These are phyloP conservation scores for Salticus scenicus DNA, from an alignment of 2,888 invertebrate species.

Conservation along the genomic window DNA sequence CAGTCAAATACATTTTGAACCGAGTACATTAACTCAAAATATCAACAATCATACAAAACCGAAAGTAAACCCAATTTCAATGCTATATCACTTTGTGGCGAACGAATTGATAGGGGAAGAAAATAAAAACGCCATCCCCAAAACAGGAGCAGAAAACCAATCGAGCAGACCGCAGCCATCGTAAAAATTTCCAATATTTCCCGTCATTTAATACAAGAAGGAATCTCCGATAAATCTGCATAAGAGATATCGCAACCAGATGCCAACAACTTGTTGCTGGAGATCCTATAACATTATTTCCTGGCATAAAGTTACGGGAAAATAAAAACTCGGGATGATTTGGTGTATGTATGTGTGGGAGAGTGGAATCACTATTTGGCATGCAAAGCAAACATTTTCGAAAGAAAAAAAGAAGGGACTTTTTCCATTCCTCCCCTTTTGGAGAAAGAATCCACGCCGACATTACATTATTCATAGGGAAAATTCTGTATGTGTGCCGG, in stretches of 20 bases:
- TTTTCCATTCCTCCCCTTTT: neutral
- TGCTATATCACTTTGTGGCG: neutral
- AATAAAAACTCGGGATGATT: neutral
- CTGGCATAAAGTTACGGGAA: neutral
- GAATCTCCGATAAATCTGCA: constrained; percentile 2
- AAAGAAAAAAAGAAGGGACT: neutral
- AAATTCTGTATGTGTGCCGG: constrained; percentile 13
- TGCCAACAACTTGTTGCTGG: constrained; percentile 15
- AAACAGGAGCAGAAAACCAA: neutral
- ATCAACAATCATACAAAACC: constrained; percentile 8
- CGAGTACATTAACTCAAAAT: constrained; percentile 16
- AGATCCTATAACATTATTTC: neutral
- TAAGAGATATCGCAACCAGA: constrained; percentile 14
- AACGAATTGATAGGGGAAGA: neutral
- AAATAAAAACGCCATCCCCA: neutral
- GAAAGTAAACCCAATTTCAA: neutral
- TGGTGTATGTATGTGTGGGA: constrained; percentile 29
- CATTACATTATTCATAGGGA: constrained; percentile 61
- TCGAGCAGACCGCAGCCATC: neutral
- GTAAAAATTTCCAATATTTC: constrained; percentile 17
- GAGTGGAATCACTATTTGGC: constrained; percentile 3
- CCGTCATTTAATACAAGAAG: constrained; percentile 57
- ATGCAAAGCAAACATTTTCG: constrained; percentile 21
- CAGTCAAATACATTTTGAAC: constrained; percentile 62
- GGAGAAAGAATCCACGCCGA: constrained; percentile 1